Evolutionary conservation across 2,888 invertebrate species (phyloP).

Genomic region (Agrotis segetum): DNA sequence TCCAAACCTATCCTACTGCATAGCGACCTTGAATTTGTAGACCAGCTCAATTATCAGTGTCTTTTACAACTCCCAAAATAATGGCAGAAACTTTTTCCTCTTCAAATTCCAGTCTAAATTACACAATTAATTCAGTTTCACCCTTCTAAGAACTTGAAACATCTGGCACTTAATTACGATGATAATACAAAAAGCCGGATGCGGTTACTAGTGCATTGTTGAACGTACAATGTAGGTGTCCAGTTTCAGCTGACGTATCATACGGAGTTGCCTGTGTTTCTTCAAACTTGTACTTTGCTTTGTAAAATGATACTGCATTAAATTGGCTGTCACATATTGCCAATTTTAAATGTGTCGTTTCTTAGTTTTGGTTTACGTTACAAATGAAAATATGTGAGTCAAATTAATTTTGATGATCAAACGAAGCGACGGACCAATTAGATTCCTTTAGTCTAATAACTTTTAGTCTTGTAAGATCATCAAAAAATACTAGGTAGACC

Average conservation of each 20-base stretch:
- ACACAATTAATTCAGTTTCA: background rate
- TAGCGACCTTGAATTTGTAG: too few relatives aligned
- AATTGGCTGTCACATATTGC: too few relatives aligned
- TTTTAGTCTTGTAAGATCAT: too few relatives aligned
- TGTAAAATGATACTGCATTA: background rate
- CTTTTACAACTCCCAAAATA: background rate
- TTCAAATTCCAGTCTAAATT: conserved; percentile 3
- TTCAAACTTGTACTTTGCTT: conserved; percentile 8
- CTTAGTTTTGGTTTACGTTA: too few relatives aligned
- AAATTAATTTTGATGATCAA: too few relatives aligned
- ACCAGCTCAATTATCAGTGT: too few relatives aligned
- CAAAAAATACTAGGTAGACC: too few relatives aligned
- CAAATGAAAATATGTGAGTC: too few relatives aligned
- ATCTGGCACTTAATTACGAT: conserved; percentile 24
- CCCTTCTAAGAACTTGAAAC: conserved; percentile 36
- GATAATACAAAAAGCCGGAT: conserved; percentile 38
- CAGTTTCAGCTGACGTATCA: conserved; percentile 35
- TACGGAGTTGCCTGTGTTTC: background rate
- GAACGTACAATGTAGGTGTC: conserved; percentile 14
- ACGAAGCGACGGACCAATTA: too few relatives aligned
- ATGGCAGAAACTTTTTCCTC: background rate
- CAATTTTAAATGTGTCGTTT: too few relatives aligned
- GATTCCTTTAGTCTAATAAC: too few relatives aligned
- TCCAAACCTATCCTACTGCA: too few relatives aligned
- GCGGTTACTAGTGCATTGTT: conserved; percentile 39